These are phyloP conservation scores for Galeopterus variegatus DNA, from an alignment of 2,113 vertebrate species.

Conservation along the genomic window DNA sequence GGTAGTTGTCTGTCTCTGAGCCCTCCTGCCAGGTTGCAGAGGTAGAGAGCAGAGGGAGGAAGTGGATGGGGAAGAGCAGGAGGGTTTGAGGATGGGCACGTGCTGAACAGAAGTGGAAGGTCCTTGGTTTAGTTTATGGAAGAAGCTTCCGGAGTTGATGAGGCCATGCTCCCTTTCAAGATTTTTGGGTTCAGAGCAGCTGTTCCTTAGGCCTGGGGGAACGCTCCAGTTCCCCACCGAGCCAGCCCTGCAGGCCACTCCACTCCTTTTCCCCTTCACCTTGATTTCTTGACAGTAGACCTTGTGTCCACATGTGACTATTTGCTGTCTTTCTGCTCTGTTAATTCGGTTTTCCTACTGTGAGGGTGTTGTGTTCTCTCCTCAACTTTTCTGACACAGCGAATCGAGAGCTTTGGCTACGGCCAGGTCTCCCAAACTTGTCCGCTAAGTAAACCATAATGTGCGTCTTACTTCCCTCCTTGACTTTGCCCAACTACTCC, in stretches of 20 bases:
- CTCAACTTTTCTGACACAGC: constrained; percentile 74
- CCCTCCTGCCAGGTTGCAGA: neutral
- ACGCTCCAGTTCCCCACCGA: neutral
- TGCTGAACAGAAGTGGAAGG: neutral
- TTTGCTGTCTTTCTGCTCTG: constrained; percentile 83
- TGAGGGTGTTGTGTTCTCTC: constrained; percentile 83
- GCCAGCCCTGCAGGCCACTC: neutral
- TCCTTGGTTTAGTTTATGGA: neutral
- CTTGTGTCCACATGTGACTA: constrained; percentile 79
- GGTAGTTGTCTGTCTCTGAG: accelerated
- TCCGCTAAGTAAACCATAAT: constrained; percentile 68
- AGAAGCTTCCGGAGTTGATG: neutral
- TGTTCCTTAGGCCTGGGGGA: neutral
- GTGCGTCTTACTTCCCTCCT: neutral
- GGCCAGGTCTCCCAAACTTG: constrained; percentile 61
- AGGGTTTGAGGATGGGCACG: neutral
- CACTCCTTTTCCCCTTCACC: neutral
- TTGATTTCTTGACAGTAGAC: constrained; percentile 73
- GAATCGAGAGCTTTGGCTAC: constrained; percentile 52
- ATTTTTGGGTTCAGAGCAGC: neutral
- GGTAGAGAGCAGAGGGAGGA: too few relatives aligned
- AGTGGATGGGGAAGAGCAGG: neutral
- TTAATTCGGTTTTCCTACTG: constrained; percentile 84
- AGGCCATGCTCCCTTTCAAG: neutral
- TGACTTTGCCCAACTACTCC: neutral